Percentiles rank a stretch among this genome's conserved stretches.
Conservation (phyloP, 2,888 invertebrate species). For the Agonopterix subpropinquella region DNA sequence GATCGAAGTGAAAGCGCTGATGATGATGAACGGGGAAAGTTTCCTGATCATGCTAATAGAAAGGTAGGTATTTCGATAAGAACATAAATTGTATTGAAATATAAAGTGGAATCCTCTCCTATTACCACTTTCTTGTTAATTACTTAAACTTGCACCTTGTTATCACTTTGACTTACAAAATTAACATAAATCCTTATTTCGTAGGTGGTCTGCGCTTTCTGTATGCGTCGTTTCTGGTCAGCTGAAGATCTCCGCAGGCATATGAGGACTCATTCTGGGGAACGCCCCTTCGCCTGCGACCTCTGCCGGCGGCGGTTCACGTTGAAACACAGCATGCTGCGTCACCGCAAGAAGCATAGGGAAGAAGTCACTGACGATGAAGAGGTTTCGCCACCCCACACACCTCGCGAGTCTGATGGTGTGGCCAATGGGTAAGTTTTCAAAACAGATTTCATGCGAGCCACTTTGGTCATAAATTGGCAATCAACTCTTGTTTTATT, state of each 20-base stretch:
- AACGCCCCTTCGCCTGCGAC: conserved; percentile 93
- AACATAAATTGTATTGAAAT: background rate
- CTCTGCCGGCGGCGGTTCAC: conserved; percentile 92
- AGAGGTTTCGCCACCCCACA: conserved; percentile 61
- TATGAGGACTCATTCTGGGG: conserved; percentile 95
- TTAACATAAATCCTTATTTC: conserved; percentile 7
- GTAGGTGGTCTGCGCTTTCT: conserved; percentile 92
- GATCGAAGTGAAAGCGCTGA: conserved; percentile 80
- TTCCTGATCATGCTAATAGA: conserved; percentile 90
- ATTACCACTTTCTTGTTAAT: background rate
- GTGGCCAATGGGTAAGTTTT: conserved; percentile 50
- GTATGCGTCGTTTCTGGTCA: conserved; percentile 95
- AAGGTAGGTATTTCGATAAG: conserved; percentile 73
- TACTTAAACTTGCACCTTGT: background rate
- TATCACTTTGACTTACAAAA: no score
- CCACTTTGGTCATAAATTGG: background rate
- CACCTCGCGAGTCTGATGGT: conserved; percentile 57
- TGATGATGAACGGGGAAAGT: conserved; percentile 84
- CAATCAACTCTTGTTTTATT: no score
- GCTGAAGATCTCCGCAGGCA: conserved; percentile 94
- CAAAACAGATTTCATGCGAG: background rate
- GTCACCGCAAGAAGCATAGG: conserved; percentile 92
- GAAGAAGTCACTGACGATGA: conserved; percentile 76
- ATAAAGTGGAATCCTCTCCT: background rate
- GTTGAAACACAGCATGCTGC: conserved; percentile 94